Conservation (phyloP, 2,888 invertebrate genomes). For the Halocaridina rubra region DNA sequence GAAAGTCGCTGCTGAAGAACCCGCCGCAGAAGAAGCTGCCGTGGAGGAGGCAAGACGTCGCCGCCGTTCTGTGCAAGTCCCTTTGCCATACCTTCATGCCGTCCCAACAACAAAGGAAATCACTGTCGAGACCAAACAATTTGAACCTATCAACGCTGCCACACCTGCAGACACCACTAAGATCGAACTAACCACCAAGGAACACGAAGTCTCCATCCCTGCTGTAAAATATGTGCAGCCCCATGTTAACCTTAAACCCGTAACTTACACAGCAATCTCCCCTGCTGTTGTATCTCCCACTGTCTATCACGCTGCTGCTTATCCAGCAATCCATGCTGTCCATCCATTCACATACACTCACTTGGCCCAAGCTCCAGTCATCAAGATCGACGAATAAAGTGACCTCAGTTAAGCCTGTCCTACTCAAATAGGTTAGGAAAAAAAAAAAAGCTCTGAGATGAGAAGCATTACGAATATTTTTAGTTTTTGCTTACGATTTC, state of each 20-base stretch:
- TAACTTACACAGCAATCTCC: constrained; percentile 25
- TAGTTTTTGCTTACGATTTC: too few relatives aligned
- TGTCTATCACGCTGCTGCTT: background rate
- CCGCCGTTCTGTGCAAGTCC: constrained; percentile 16
- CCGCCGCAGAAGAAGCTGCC: background rate
- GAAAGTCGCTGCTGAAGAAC: background rate
- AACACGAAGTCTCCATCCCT: constrained; percentile 36
- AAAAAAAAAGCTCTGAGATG: too few relatives aligned
- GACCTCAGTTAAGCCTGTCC: background rate
- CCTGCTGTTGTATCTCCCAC: background rate
- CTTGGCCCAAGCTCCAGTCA: background rate
- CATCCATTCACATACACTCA: background rate
- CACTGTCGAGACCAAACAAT: constrained; percentile 27
- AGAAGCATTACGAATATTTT: too few relatives aligned
- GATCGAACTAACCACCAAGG: constrained; percentile 37
- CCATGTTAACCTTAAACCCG: constrained; percentile 18
- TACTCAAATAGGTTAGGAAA: too few relatives aligned
- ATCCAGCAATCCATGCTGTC: too few relatives aligned
- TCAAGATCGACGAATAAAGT: background rate
- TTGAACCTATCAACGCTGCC: constrained; percentile 40
- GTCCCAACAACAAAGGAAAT: constrained; percentile 16
- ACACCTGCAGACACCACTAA: constrained; percentile 54
- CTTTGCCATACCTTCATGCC: constrained; percentile 36
- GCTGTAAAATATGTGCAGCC: constrained; percentile 50
- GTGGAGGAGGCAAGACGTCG: constrained; percentile 3